Evolutionary conservation across 1,140 invertebrate species (phyloP).

Genomic region (Probaryconus sp.): DNA sequence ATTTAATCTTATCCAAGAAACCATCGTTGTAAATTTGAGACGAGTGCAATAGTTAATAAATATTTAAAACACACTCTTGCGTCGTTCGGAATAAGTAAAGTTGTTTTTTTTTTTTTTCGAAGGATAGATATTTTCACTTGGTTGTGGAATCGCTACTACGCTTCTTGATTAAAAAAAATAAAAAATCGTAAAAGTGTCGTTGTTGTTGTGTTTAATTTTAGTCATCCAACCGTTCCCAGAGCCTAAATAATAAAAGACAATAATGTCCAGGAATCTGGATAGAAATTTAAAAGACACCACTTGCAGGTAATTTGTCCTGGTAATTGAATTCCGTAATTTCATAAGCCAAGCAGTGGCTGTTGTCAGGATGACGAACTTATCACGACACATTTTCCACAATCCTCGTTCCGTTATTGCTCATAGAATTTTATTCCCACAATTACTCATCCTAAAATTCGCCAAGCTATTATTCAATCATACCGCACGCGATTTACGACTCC

Average conservation of each 20-base stretch:
- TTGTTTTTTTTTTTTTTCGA: slow-evolving; percentile 40
- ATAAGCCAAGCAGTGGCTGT: no score
- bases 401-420: slow-evolving; percentile 5
- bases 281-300: no score
- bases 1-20: slow-evolving; percentile 20
- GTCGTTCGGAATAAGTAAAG: slow-evolving; percentile 28
- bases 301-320: no score
- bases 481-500: slow-evolving; percentile 36
- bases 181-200: no score
- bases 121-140: no score
- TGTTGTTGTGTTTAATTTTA: no score
- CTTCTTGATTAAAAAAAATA: no score
- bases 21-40: slow-evolving; percentile 31
- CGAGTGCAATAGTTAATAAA: slow-evolving; percentile 14
- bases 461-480: slow-evolving; percentile 21
- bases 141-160: no score
- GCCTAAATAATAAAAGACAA: no score
- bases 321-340: no score
- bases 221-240: no score
- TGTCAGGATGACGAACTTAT: background rate
- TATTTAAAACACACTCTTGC: slow-evolving; percentile 12
- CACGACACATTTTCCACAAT: slow-evolving; percentile 17
- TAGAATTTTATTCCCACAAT: slow-evolving; percentile 10
- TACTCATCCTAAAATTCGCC: slow-evolving; percentile 27
- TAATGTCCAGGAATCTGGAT: no score